Base-by-base conservation (phyloP, 2,888 invertebrate species). In the Pemphredon lugubris region DNA sequence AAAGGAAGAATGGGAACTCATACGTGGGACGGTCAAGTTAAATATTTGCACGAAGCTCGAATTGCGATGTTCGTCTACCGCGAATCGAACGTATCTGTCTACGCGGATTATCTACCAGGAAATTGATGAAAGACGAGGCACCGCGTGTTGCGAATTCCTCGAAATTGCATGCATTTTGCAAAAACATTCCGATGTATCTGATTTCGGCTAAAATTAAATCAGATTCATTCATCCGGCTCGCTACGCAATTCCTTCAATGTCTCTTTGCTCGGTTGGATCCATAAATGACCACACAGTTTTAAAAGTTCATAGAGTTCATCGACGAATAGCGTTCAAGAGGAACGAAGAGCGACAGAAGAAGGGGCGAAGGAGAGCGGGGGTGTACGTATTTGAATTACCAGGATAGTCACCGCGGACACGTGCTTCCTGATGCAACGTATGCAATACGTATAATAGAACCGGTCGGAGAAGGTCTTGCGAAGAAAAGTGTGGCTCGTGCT, bases 401-500 rank as follows among this genome's bases (percentile, higher is more conserved):
- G n/a, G n/a, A n/a, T n/a, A n/a, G n/a, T n/a, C n/a, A n/a, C n/a
- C n/a, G n/a, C n/a, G 13, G 14, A 16, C 40, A 21, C 21, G 40
- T 13, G 45, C 23, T 61, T 47, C 54, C 45, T 53, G 50, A 47
- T 26, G 4, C 26, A 26, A 26, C 26, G 26, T 26, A 3, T 37
- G 26, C 20, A 30, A 21, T 30, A 23, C 34, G 51, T 14, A 23
- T 21, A 37, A 34, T 7, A 34, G 32, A 51, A 70, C 34, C 45
- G 51, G 34, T 47, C 16, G 3, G 14, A 21, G 20, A 42, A 64
- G 5, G 47, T 14, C 14, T 16, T 1, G 26, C 13, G 44, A 37
- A 32, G 16, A 13, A 61, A 67, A 61, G 20, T 44, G 23, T 44
- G 32, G 45, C 47, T 69, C 40, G 71, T 37, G 58, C 30, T 23